Base-by-base conservation (phyloP, 2,888 invertebrate species). In the Archips crataeganus region DNA sequence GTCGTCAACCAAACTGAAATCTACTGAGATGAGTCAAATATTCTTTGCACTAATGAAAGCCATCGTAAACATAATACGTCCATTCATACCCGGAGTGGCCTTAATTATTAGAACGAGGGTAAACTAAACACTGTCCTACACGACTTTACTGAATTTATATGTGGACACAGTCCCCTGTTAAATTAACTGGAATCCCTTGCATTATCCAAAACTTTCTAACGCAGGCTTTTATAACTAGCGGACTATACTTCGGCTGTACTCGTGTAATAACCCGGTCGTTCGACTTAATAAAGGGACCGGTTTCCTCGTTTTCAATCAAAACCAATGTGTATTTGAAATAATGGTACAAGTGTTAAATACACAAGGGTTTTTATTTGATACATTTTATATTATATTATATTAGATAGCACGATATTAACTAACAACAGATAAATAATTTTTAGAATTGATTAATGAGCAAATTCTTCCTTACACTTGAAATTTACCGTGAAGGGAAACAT, bases 151-250 rank as follows among this genome's bases (percentile, higher is more conserved):
- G 64, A 70, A 74, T 74, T 74, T 74, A 74, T 84, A 83, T 81
- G 79, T 78, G 76, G 75, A 79, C 77, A 75, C 76, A 80, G 80
- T 79, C 78, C 79, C 80, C 79, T 81, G 81, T 82, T 80, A 80
- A 83, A 85, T 84, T 81, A 81, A 76, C 79, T 67, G 75, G 70
- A 78, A 70, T 78, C 80, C 77, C 76, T 79, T 75, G 80, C 77
- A 75, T 79, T 78, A 80, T 82, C 77, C 71, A 64, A 77, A 80
- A 78, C 80, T 84, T 80, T 82, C 77, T 79, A 78, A 78, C 67
- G 47, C 67, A 80, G 75, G 77, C 82, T 79, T 80, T 80, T 80
- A 76, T 74, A 77, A 77, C 76, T 76, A 74, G 74, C 59, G 39
- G 6, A 36, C 47, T 49, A 63, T 34, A 60, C 62, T 69, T 51